These are phyloP conservation scores for Drosophila mercatorum DNA, from an alignment of 2,888 invertebrate species.

Conservation along the genomic window DNA sequence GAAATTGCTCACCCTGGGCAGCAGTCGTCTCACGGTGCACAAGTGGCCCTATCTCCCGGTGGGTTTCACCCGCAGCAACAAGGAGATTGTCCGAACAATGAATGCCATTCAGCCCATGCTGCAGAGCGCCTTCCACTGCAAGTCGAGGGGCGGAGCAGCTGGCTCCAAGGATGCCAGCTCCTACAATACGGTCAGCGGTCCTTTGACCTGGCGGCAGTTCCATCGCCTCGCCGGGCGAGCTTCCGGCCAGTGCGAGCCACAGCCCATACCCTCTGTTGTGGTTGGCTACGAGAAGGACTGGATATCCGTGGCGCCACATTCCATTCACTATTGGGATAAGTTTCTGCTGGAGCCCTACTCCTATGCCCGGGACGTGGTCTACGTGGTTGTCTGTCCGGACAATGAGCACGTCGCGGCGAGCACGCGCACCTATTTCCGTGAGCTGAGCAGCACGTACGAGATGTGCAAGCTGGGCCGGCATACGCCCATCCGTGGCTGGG, in stretches of 20 bases:
- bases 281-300: conserved; percentile 98
- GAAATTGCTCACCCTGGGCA: conserved; percentile 54
- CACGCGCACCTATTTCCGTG: conserved; percentile 95
- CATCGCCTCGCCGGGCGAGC: conserved; percentile 97
- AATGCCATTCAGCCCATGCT: conserved; percentile 95
- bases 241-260: conserved; percentile 98
- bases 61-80: conserved; percentile 93
- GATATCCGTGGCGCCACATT: conserved; percentile 96
- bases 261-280: conserved; percentile 96
- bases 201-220: conserved; percentile 99
- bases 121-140: conserved; percentile 98
- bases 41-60: conserved; percentile 95
- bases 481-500: conserved; percentile 93
- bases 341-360: conserved; percentile 98
- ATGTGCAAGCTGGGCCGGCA: conserved; percentile 97
- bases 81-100: conserved; percentile 96
- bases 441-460: conserved; percentile 97
- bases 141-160: conserved; percentile 88
- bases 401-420: conserved; percentile 92
- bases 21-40: conserved; percentile 87
- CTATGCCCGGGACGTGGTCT: conserved; percentile 97
- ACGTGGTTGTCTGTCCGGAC: conserved; percentile 97
- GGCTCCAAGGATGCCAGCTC: conserved; percentile 97
- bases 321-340: conserved; percentile 98
- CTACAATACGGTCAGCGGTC: conserved; percentile 94